Evolutionary conservation across 1,140 invertebrate species (phyloP).

Genomic region (Aplysia californica): DNA sequence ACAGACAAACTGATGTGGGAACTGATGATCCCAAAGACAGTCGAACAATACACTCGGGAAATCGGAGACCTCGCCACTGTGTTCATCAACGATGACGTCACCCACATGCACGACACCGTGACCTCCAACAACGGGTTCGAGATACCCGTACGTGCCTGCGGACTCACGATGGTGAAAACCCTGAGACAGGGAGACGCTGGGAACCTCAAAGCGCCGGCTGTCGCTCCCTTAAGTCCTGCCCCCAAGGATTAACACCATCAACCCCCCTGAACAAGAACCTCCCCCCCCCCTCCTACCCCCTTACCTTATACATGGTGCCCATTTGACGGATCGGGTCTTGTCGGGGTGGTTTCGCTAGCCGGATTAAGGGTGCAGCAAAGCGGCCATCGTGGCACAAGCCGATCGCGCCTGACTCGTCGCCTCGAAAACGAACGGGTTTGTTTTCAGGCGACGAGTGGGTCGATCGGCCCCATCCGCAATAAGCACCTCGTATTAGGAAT

Average conservation of each 20-base stretch:
- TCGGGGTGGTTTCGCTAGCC: neutral
- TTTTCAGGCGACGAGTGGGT: too few species aligned
- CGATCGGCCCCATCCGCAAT: too few species aligned
- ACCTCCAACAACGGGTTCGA: neutral
- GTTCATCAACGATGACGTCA: slow-evolving; percentile 19
- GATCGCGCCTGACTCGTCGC: too few species aligned
- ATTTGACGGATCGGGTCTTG: neutral
- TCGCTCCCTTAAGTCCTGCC: neutral
- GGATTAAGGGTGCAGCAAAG: neutral
- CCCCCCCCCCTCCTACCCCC: neutral
- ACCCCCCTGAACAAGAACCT: neutral
- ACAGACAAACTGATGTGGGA: slow-evolving; percentile 11
- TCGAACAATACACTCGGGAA: neutral
- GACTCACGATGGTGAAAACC: neutral
- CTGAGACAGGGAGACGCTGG: neutral
- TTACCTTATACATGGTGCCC: neutral
- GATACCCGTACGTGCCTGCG: neutral
- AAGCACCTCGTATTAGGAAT: too few species aligned
- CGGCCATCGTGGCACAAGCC: too few species aligned
- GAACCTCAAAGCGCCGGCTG: neutral
- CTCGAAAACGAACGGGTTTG: too few species aligned
- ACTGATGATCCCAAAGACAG: neutral
- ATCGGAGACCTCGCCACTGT: slow-evolving; percentile 2
- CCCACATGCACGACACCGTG: neutral
- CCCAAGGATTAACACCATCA: neutral